phyloP scores from a whole-genome alignment of 2,888 invertebrate genomes.

The Strigamia transsilvanica region DNA sequence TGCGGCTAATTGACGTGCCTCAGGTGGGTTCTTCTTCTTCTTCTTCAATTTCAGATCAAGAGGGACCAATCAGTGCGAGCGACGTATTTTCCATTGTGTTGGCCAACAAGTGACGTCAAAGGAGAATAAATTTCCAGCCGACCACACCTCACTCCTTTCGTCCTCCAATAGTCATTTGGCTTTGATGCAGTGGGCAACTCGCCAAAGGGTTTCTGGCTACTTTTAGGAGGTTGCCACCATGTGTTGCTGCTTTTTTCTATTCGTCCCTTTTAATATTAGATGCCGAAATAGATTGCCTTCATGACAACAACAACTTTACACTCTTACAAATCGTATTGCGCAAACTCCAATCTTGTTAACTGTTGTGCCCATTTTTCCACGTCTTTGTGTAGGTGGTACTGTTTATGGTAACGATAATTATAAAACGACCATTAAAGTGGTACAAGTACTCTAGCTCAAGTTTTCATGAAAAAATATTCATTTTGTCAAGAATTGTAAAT shows the following conservation, averaged over 20 bases:
- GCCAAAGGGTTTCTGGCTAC: constrained; percentile 44
- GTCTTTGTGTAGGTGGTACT: not conserved
- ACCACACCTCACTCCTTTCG: constrained; percentile 42
- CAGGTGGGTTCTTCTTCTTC: not conserved
- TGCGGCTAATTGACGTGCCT: not conserved
- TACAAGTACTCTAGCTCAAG: too few species aligned
- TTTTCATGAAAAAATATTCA: too few species aligned
- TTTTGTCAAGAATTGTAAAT: too few species aligned
- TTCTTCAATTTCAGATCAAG: not conserved
- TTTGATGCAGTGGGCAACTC: constrained; percentile 27
- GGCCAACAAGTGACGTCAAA: constrained; percentile 40
- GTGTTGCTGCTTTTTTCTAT: constrained; percentile 24
- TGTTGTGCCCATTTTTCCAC: not conserved
- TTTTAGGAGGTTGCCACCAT: constrained; percentile 44
- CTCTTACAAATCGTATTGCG: not conserved
- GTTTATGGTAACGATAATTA: not conserved
- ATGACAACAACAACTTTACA: constrained; percentile 24
- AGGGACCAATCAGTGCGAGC: constrained; percentile 13
- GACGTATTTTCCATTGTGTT: constrained; percentile 32
- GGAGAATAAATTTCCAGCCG: constrained; percentile 27
- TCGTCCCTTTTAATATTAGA: constrained; percentile 39
- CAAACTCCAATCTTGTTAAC: not conserved
- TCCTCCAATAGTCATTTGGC: constrained; percentile 44
- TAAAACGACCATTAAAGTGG: not conserved
- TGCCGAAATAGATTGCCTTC: constrained; percentile 39